Percentiles rank a stretch among this genome's conserved stretches.
Conservation (phyloP, 1,140 invertebrate species). For the Liolophura sinensis region DNA sequence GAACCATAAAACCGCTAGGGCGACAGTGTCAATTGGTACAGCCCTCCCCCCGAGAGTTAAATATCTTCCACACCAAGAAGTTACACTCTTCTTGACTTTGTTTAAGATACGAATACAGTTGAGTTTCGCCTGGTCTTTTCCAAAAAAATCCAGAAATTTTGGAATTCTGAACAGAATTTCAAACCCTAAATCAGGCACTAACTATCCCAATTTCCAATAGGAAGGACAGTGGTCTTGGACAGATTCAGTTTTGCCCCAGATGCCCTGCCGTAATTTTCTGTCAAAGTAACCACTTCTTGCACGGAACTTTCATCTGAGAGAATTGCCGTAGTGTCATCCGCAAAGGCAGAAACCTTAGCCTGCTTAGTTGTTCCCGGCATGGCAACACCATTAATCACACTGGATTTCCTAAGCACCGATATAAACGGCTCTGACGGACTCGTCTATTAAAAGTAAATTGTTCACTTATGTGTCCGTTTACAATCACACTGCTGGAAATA, state of each 20-base stretch:
- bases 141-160: not conserved
- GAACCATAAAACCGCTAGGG: not conserved
- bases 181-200: not conserved
- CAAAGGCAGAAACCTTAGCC: not conserved
- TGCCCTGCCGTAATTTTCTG: not conserved
- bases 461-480: conserved; percentile 10
- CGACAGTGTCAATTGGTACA: not conserved
- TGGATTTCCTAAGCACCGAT: not conserved
- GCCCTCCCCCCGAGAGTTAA: not conserved
- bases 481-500: not conserved
- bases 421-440: conserved; percentile 38
- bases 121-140: not conserved
- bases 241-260: conserved; percentile 6
- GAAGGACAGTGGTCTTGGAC: not conserved
- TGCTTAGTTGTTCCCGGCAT: not conserved
- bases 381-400: not conserved
- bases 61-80: not conserved
- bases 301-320: not conserved
- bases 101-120: too few species aligned
- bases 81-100: too few species aligned
- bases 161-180: not conserved
- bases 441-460: conserved; percentile 35
- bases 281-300: not conserved
- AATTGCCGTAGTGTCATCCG: conserved; percentile 5
- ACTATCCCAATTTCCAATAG: not conserved